Evolutionary conservation across 2,113 vertebrate species (phyloP), one percentile per base, ranked within the genome.

Genomic region (Irena cyanogastra): DNA sequence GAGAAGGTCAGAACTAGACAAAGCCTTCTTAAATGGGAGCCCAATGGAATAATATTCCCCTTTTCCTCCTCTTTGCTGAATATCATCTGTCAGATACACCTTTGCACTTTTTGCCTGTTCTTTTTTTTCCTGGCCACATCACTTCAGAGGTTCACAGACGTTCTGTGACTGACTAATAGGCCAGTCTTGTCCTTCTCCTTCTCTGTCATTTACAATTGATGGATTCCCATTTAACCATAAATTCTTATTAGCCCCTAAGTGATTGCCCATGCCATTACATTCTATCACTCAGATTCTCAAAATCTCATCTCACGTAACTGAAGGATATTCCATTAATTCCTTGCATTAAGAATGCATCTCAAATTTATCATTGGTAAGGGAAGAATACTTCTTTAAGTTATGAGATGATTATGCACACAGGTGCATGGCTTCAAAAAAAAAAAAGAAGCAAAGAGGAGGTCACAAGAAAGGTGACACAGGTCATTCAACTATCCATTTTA

Each of bases 191-290:
- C 93, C 83, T 89, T 95, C 93, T 87, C 87, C 95, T 96, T 96
- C 77, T 89, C 94, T 93, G 91, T 95, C 95, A 95, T 84, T 91
- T 94, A 68, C 77, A 94, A 87, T 81, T 94, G 95, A 97, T 95
- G 91, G 81, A 91, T 94, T 95, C 57, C 26, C 53, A 82, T 93
- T 91, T 95, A 95, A 95, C 90, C 81, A 94, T 94, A 97, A 96
- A 96, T 97, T 95, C 95, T 95, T 95, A 95, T 95, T 96, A 96
- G 81, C 47, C 37, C 26, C 74, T 95, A 96, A 96, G 94, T 94
- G 91, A 92, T 92, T 95, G 91, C 65, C 91, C 61, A 53, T 61
- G 42, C 61, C n/a, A 76, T 94, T 94, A 89, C 70, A 60, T 94
- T 93, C 87, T 89, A 76, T 96, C 81, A 60, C 49, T 87, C 77